Base-by-base conservation (phyloP, 2,888 invertebrate genomes). In the Helleia helle region DNA sequence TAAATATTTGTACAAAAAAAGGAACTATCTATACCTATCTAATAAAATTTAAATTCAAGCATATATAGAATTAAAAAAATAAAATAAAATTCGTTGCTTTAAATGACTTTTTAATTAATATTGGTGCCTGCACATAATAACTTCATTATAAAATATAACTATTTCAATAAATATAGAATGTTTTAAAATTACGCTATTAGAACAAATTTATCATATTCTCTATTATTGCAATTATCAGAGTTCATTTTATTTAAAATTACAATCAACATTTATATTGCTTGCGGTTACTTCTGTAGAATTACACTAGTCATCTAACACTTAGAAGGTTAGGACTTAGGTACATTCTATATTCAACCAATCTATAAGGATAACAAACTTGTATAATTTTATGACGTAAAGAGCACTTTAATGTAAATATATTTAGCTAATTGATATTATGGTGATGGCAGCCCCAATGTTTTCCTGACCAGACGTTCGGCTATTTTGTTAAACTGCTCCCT, bases 401-500 rank as follows among this genome's bases (percentile, higher is more conserved):
- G 34, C 18, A 34, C 22, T 34, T 34, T 30, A 18, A 8, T 34
- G 22, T 7, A 34, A 34, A 30, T 14, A 24, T 27, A 12, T 36
- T 24, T 14, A 17, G 15, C 13, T 18, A 29, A 3, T 8, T 12
- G 30, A 15, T 41, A 50, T 56, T 66, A 65, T 1, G 58, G 55
- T 1, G 62, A 37, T 1, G 89, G 87, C 52, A 96, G 86, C 15
- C 93, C 94, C 31, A 99, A 86, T 0, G 97, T 96, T 83, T 95
- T 94, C 53, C 95, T 87, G 14, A 99, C 99, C 54, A 98, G 88
- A 64, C 90, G 89, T 67, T 95, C 93, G 2, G 99, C 98, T 58
- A 97, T 96, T 72, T 88, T 90, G 64, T 97, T 94, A 70, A 99
- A 99, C 69, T 97, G 94, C 8, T 91, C 89, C 8, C 97, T 87